Conservation (phyloP, 92 coral and sea anemone genomes). For the Palythoa grandis region DNA sequence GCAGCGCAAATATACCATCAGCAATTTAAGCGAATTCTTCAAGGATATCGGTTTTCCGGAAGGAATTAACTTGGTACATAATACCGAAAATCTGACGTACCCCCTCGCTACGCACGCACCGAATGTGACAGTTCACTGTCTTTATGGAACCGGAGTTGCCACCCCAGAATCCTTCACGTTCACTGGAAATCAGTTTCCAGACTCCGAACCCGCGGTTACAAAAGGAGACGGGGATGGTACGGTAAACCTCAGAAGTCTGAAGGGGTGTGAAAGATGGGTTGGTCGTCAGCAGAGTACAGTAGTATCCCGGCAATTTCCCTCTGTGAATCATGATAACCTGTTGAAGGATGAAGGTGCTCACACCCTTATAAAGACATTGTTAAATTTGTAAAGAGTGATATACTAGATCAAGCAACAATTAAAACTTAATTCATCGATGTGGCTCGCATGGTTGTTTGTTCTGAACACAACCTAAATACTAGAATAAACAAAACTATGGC, state of each 20-base stretch:
- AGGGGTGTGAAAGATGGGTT: conserved; percentile 71
- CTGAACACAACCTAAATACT: not conserved
- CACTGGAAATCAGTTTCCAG: conserved; percentile 77
- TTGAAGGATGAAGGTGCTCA: conserved; percentile 60
- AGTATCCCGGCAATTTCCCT: conserved; percentile 52
- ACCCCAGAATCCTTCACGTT: conserved; percentile 72
- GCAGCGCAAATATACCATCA: conserved; percentile 69
- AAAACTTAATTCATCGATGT: not conserved
- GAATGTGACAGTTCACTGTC: conserved; percentile 72
- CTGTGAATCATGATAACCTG: conserved; percentile 68
- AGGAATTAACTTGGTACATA: conserved; percentile 57
- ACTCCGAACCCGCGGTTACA: conserved; percentile 56
- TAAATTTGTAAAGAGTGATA: conserved; percentile 36
- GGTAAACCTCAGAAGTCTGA: conserved; percentile 70
- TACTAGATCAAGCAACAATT: not conserved
- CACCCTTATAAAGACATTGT: conserved; percentile 50
- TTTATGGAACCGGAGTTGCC: conserved; percentile 66
- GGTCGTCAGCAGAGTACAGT: conserved; percentile 64
- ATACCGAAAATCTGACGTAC: conserved; percentile 59
- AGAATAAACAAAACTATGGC: not conserved
- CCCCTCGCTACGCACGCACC: conserved; percentile 74
- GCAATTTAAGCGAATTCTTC: conserved; percentile 68
- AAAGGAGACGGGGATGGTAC: conserved; percentile 88
- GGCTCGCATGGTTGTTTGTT: not conserved
- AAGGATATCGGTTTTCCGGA: conserved; percentile 71